phyloP scores from a whole-genome alignment of 2,113 vertebrate genomes.

The Caranx ignobilis region DNA sequence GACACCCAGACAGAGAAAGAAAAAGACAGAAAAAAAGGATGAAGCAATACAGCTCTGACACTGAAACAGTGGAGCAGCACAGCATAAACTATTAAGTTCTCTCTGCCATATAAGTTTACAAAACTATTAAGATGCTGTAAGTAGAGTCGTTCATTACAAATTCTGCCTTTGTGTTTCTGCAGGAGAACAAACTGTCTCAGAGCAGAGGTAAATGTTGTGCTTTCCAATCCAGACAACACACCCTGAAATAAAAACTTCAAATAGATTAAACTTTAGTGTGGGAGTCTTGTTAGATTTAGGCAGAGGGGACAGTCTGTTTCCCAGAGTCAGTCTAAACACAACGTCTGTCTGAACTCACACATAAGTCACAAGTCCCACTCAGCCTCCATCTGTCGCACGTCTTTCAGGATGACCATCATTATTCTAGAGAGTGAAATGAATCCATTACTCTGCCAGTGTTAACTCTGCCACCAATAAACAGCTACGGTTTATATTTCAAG shows the following conservation, averaged over 20 bases:
- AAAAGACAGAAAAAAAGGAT: neutral
- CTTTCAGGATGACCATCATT: constrained; percentile 41
- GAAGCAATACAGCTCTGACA: neutral
- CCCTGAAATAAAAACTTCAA: constrained; percentile 35
- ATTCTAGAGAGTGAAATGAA: constrained; percentile 42
- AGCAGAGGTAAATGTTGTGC: constrained; percentile 16
- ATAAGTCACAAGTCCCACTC: constrained; percentile 5
- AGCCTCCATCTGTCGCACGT: constrained; percentile 57
- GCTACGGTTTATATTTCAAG: constrained; percentile 34
- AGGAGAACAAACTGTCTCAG: constrained; percentile 18
- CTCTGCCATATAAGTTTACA: neutral
- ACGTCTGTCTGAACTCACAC: constrained; percentile 17
- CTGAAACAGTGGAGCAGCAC: neutral
- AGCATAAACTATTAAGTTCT: neutral
- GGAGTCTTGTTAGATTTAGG: constrained; percentile 39
- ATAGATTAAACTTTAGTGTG: constrained; percentile 43
- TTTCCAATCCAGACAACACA: constrained; percentile 28
- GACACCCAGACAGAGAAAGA: neutral
- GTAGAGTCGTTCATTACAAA: neutral
- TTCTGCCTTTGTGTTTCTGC: no score
- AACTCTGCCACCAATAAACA: constrained; percentile 34
- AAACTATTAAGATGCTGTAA: neutral
- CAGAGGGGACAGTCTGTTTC: constrained; percentile 9
- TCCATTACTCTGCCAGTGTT: constrained; percentile 41
- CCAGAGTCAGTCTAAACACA: constrained; percentile 32